Evolutionary conservation across 1,140 invertebrate species (phyloP).

Genomic region (Nixonia krombeini): DNA sequence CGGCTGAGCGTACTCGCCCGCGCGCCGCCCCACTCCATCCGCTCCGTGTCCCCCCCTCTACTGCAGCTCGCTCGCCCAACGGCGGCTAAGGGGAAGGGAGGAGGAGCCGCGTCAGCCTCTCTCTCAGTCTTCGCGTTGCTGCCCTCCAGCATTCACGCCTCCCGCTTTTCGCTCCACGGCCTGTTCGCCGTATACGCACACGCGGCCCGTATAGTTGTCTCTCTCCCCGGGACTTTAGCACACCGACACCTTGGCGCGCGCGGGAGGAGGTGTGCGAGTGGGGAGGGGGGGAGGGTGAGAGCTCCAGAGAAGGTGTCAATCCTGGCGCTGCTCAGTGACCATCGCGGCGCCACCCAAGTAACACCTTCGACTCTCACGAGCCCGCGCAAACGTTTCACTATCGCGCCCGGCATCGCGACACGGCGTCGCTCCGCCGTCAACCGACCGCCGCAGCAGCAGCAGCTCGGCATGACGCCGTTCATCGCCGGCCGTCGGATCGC

Average conservation of each 20-base stretch:
- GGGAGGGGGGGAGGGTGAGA: slow-evolving; percentile 68
- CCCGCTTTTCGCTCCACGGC: slow-evolving; percentile 55
- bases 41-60: no score
- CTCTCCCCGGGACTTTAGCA: slow-evolving; percentile 64
- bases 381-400: slow-evolving; percentile 8
- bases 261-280: slow-evolving; percentile 67
- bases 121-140: slow-evolving; percentile 69
- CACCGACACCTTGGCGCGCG: slow-evolving; percentile 66
- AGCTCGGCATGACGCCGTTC: neutral
- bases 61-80: no score
- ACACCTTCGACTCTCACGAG: slow-evolving; percentile 64
- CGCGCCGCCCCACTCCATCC: no score
- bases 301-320: slow-evolving; percentile 72
- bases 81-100: slow-evolving; percentile 69
- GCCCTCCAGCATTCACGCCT: slow-evolving; percentile 71
- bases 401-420: no score
- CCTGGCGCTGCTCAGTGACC: slow-evolving; percentile 73
- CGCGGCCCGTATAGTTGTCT: slow-evolving; percentile 36
- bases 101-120: slow-evolving; percentile 62
- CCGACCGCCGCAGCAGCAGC: no score
- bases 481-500: slow-evolving; percentile 37
- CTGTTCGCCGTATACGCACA: slow-evolving; percentile 50
- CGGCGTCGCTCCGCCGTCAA: no score
- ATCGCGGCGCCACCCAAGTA: slow-evolving; percentile 73
- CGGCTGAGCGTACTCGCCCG: no score